phyloP scores from a whole-genome alignment of 1,140 invertebrate species.

The Ceratosolen solmsi region DNA sequence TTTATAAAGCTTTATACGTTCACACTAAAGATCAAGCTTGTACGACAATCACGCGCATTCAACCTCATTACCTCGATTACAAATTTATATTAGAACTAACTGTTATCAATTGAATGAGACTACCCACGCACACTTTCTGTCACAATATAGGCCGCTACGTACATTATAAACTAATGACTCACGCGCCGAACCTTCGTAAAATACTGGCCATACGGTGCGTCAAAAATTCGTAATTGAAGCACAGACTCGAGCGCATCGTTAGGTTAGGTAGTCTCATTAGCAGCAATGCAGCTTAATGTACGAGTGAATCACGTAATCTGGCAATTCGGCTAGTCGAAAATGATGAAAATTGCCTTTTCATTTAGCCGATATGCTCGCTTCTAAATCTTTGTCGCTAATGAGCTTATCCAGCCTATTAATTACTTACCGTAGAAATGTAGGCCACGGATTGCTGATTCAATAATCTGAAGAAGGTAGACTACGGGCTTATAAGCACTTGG shows the following conservation, averaged over 20 bases:
- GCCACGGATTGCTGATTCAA: too few species aligned
- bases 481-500: too few species aligned
- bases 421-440: too few species aligned
- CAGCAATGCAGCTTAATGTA: background rate
- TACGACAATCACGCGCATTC: background rate
- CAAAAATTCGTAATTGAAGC: background rate
- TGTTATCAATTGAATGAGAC: conserved; percentile 38
- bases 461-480: too few species aligned
- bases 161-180: background rate
- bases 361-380: too few species aligned
- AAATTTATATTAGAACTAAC: conserved; percentile 36
- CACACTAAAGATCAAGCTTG: conserved; percentile 4
- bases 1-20: background rate
- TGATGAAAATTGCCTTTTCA: background rate
- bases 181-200: background rate
- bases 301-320: background rate
- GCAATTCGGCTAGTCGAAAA: background rate
- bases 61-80: conserved; percentile 33
- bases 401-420: background rate
- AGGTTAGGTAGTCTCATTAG: background rate
- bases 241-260: background rate
- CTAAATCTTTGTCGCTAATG: background rate
- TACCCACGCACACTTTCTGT: background rate
- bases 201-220: background rate
- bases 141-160: background rate